Evolutionary conservation across 2,113 vertebrate species (phyloP), one percentile per base, ranked within the genome.

Genomic region (Rattus rattus): DNA sequence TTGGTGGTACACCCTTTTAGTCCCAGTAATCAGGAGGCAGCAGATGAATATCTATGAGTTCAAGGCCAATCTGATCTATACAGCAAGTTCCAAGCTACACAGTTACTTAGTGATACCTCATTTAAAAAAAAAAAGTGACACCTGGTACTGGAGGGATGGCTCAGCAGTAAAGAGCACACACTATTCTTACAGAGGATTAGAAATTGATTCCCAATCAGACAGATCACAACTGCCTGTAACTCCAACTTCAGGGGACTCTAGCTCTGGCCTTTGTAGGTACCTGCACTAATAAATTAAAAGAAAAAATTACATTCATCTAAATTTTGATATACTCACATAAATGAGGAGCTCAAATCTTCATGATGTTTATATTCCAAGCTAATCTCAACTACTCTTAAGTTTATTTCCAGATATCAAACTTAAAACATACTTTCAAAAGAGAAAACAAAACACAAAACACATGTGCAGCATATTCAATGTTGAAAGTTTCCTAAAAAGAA

Each of bases 361-460:
- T 94, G 33, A 75, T 94, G 33, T 36, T 95, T 67, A 49, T 59
- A 92, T 43, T 16, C 56, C 88, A 90, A 92, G 83, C 24, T 92
- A 56, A 90, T 76, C 39, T 89, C 33, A 91, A 95, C 4, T 39
- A 93, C 24, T 88, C 43, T 63, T 28, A 67, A 92, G 70, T 94
- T 85, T 91, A 87, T 19, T 61, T 92, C 69, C 75, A 96, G 26
- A 5, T 73, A 86, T 12, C 75, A 95, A 89, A 94, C 8, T 95
- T 96, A 94, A 90, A 94, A 92, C 30, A 88, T 43, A 28, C 33
- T 90, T 54, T 81, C 81, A 83, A 16, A 14, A 81, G 30, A 77
- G 12, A 47, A 28, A 13, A 80, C 5, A 36, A 67, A 73, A 33
- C 49, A 80, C 47, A 65, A 22, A 26, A 69, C 19, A 47, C 22